Conservation (phyloP, 2,797 vertebrate species). For the Nannoperca obscura region DNA sequence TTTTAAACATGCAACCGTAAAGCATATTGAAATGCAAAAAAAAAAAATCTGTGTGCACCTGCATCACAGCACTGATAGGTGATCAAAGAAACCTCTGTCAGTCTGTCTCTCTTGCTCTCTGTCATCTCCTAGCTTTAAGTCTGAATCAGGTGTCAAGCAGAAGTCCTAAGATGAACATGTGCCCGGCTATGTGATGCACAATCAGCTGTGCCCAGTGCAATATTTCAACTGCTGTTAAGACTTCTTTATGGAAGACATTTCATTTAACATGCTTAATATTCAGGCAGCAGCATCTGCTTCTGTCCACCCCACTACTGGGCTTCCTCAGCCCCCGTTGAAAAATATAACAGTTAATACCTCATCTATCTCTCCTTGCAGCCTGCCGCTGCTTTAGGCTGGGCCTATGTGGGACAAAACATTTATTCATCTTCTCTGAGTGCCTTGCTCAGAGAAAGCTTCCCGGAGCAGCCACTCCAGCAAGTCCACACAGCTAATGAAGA, state of each 20-base stretch:
- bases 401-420: conserved; percentile 81
- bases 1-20: conserved; percentile 25
- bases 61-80: conserved; percentile 41
- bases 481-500: conserved; percentile 80
- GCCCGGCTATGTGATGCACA: conserved; percentile 38
- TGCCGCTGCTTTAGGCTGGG: conserved; percentile 66
- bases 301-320: conserved; percentile 68
- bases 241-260: conserved; percentile 73
- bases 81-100: conserved; percentile 44
- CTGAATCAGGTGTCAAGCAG: conserved; percentile 42
- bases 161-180: conserved; percentile 38
- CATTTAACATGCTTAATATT: conserved; percentile 76
- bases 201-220: conserved; percentile 45
- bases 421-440: conserved; percentile 80
- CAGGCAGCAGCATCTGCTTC: conserved; percentile 73
- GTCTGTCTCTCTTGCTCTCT: not conserved
- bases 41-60: conserved; percentile 30
- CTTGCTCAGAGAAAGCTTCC: conserved; percentile 75
- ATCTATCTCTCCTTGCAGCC: conserved; percentile 78
- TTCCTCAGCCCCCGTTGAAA: conserved; percentile 67
- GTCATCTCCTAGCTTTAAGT: conserved; percentile 39
- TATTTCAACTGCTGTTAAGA: conserved; percentile 68
- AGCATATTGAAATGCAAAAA: conserved; percentile 45
- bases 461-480: conserved; percentile 71
- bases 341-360: conserved; percentile 78